Evolutionary conservation across 2,888 invertebrate species (phyloP), one percentile per base, ranked within the genome.

Genomic region (Ernsta delagoae): DNA sequence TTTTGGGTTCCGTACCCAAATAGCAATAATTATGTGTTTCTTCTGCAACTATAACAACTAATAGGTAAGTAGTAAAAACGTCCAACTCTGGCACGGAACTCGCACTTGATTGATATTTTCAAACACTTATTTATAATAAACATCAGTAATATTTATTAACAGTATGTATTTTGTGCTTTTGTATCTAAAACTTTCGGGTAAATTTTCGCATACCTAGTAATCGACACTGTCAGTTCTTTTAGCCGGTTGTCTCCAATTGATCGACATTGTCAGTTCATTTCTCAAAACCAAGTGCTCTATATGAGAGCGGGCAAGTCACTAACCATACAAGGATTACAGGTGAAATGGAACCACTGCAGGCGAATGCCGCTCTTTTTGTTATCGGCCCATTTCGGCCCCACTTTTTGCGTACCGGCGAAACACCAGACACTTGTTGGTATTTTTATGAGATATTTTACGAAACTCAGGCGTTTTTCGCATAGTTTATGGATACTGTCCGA

Each of bases 281-380:
- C 62, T 68, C 61, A 62, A 68, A 62, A 62, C 57, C 12, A 16
- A 8, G 31, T 62, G 61, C 39, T 62, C 48, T 48, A 57, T 61
- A 67, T 64, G 34, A 59, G 65, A 5, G 24, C 16, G 45, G n/a
- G 12, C 31, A 61, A 45, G 61, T 48, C 31, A 2, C 31, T 7
- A 6, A 3, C 66, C 53, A 36, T 68, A 62, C 54, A 68, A 57
- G 68, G 16, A 36, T 45, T 50, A 57, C 67, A 67, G 66, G 59
- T 67, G 67, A 67, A 67, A 67, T 68, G 68, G 61, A 68, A 62
- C 68, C 68, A 68, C 34, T 68, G 62, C 57, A 31, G 7, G 7
- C 50, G 48, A 68, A 68, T 62, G 24, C 57, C 45, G 65, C 48
- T 63, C 62, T 76, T 78, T 75, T 78, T 76, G 74, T 70, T 59